These are phyloP conservation scores for Strigamia maritima DNA, from an alignment of 2,888 invertebrate species.

Conservation along the genomic window DNA sequence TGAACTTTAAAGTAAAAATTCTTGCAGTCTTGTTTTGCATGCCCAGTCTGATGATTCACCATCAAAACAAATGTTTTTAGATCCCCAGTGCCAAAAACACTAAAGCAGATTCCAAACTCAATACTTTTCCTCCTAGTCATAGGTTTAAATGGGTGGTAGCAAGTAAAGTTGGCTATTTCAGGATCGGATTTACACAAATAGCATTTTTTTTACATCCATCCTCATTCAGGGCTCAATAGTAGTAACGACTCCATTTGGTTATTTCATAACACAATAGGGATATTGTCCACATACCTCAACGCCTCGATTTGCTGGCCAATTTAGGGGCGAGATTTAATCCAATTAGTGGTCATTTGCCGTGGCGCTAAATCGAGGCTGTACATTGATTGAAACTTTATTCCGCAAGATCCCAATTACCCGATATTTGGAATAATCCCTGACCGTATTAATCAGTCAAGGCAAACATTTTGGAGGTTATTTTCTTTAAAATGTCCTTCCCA, in stretches of 20 bases:
- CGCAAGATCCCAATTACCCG: too few relatives aligned
- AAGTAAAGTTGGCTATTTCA: slow-evolving; percentile 29
- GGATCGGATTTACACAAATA: slow-evolving; percentile 20
- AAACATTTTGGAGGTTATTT: slow-evolving; percentile 20
- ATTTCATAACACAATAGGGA: background rate
- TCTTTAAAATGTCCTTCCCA: background rate
- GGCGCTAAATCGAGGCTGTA: too few relatives aligned
- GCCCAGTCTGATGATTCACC: slow-evolving; percentile 34
- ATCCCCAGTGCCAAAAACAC: slow-evolving; percentile 30
- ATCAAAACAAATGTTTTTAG: slow-evolving; percentile 34
- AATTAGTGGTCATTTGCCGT: too few relatives aligned
- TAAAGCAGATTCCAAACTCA: slow-evolving; percentile 31
- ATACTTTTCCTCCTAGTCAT: slow-evolving; percentile 32
- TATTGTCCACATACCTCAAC: background rate
- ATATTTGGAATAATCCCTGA: background rate
- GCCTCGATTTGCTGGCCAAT: background rate
- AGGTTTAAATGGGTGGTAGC: slow-evolving; percentile 20
- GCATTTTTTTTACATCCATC: slow-evolving; percentile 1
- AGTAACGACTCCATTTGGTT: slow-evolving; percentile 21
- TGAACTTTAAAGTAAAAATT: slow-evolving; percentile 32
- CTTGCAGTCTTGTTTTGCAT: slow-evolving; percentile 30
- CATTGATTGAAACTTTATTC: too few relatives aligned
- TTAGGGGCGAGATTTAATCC: too few relatives aligned
- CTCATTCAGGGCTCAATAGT: slow-evolving; percentile 17
- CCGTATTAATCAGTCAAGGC: slow-evolving; percentile 2